Evolutionary conservation across 2,797 vertebrate genomes (phyloP).

Genomic region (Smutsia temminckii): DNA sequence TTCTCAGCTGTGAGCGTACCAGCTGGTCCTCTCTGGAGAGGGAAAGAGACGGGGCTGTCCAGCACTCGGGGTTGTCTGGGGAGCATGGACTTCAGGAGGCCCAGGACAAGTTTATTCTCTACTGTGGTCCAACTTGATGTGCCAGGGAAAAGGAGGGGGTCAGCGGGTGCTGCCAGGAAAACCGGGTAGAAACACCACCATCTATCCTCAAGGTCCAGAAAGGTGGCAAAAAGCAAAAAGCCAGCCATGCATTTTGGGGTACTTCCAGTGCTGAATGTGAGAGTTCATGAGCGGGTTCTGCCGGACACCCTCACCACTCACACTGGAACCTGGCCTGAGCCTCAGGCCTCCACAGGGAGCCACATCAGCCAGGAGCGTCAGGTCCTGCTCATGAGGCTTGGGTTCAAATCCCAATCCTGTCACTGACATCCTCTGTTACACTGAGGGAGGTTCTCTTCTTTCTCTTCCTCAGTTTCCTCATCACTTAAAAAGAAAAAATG

Average conservation of each 20-base stretch:
- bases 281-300: neutral
- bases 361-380: neutral
- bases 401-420: neutral
- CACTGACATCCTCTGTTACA: neutral
- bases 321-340: neutral
- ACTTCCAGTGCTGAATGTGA: constrained; percentile 23
- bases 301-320: neutral
- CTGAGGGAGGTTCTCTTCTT: neutral
- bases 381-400: neutral
- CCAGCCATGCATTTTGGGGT: neutral
- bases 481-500: neutral
- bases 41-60: neutral
- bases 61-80: too few relatives aligned
- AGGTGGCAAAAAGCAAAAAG: constrained; percentile 11
- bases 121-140: too few relatives aligned
- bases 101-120: neutral
- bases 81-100: neutral
- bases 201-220: constrained; percentile 11
- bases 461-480: neutral
- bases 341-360: neutral
- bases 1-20: neutral
- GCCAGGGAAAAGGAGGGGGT: neutral
- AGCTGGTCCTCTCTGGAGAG: neutral
- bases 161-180: neutral
- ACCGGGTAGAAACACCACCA: neutral